Evolutionary conservation across 2,888 invertebrate species (phyloP).

Genomic region (Asteroscopus sphinx): DNA sequence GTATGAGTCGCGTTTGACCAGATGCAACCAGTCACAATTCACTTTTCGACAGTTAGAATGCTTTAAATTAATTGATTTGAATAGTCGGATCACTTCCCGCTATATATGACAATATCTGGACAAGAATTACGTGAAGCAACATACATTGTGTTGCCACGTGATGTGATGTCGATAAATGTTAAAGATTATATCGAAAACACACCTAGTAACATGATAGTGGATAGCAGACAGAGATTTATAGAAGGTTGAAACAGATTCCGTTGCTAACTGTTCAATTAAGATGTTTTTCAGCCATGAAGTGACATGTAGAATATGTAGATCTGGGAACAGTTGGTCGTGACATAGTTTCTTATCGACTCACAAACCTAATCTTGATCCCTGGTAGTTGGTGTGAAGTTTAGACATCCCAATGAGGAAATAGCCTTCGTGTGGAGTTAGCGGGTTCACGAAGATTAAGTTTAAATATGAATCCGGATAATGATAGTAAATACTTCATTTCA

Average conservation of each 20-base stretch:
- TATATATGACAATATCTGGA: constrained; percentile 14
- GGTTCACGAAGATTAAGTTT: constrained; percentile 2
- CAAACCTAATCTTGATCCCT: constrained; percentile 42
- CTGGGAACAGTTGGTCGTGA: constrained; percentile 66
- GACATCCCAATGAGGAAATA: constrained; percentile 22
- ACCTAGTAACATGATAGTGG: constrained; percentile 47
- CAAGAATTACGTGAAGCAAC: constrained; percentile 19
- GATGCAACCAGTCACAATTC: constrained; percentile 20
- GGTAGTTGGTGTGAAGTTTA: constrained; percentile 16
- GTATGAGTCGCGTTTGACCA: constrained; percentile 34
- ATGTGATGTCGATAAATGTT: constrained; percentile 34
- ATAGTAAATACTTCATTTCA: neutral
- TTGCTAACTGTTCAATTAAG: constrained; percentile 38
- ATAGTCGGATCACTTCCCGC: constrained; percentile 13
- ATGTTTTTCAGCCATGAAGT: constrained; percentile 54
- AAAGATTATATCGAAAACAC: constrained; percentile 30
- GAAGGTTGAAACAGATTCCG: constrained; percentile 22
- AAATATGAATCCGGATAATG: neutral
- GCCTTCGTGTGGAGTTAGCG: constrained; percentile 10
- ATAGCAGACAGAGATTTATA: constrained; percentile 21
- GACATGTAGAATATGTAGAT: constrained; percentile 49
- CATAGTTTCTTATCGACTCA: constrained; percentile 65
- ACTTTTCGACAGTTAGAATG: constrained; percentile 18
- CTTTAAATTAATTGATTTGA: constrained; percentile 20
- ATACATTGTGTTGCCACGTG: constrained; percentile 20